A percentile compares a stretch with the other conserved stretches of the same genome.
These are phyloP conservation scores for Triplophysa tibetana DNA, from an alignment of 2,113 vertebrate genomes.

Conservation along the genomic window DNA sequence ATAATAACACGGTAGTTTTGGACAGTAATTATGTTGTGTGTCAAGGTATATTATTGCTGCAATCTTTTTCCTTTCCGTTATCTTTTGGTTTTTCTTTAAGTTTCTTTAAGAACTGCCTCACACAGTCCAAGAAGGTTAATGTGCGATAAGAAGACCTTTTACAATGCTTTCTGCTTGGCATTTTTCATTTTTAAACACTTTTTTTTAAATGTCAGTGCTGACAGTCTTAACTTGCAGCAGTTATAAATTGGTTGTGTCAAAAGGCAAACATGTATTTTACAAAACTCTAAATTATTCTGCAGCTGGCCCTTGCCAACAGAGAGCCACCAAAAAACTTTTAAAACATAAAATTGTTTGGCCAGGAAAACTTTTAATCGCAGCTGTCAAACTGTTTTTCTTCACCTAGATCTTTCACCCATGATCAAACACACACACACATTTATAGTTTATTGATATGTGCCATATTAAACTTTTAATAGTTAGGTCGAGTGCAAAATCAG, in stretches of 20 bases:
- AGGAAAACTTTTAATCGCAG: slow-evolving; percentile 1
- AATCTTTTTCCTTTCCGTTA: not conserved
- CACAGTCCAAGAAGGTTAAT: slow-evolving; percentile 38
- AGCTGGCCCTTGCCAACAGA: not conserved
- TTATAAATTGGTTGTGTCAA: not conserved
- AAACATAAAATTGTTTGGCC: not conserved
- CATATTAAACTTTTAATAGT: too few species aligned
- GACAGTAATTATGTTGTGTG: not conserved
- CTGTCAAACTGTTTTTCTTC: not conserved
- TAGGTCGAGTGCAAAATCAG: too few species aligned
- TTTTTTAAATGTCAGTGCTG: not conserved
- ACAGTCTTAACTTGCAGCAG: not conserved
- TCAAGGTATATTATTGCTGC: not conserved
- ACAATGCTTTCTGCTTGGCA: not conserved
- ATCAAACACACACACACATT: too few species aligned
- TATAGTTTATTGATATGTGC: too few species aligned
- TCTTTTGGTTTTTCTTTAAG: not conserved
- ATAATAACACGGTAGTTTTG: not conserved
- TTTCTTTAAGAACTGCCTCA: slow-evolving; percentile 12
- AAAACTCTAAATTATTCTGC: not conserved
- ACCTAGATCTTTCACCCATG: slow-evolving; percentile 7
- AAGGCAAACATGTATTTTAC: not conserved
- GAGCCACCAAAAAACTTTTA: not conserved
- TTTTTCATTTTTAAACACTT: not conserved
- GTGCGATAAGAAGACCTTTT: slow-evolving; percentile 18